phyloP scores from a whole-genome alignment of 2,797 vertebrate genomes.

The Psittacula derbiana region DNA sequence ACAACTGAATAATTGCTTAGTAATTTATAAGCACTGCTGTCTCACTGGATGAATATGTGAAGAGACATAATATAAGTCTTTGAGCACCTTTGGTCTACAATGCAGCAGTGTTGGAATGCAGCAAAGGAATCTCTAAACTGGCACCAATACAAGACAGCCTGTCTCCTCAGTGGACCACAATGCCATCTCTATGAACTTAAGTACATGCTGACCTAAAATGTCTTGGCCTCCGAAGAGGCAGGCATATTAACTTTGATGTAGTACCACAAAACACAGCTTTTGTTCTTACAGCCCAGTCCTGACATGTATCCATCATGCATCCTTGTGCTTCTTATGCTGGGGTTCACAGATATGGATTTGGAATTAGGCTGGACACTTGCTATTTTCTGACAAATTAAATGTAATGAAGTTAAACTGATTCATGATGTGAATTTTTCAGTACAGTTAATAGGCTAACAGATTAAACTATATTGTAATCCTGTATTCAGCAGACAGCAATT shows the following conservation, averaged over 20 bases:
- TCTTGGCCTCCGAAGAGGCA: background rate
- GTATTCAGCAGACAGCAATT: background rate
- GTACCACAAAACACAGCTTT: background rate
- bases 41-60: background rate
- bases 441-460: background rate
- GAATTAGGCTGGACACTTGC: background rate
- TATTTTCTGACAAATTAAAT: background rate
- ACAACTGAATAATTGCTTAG: background rate
- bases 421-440: background rate
- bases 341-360: background rate
- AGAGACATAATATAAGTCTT: background rate
- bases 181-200: background rate
- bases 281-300: background rate
- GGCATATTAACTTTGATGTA: background rate
- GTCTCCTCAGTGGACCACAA: background rate
- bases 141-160: accelerated
- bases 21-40: background rate
- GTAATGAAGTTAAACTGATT: background rate
- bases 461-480: background rate
- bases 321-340: background rate
- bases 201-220: background rate
- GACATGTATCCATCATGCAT: background rate
- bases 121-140: background rate
- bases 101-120: background rate
- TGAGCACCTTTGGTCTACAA: background rate